phyloP scores from a whole-genome alignment of 2,797 vertebrate species.

The Sus cebifrons region DNA sequence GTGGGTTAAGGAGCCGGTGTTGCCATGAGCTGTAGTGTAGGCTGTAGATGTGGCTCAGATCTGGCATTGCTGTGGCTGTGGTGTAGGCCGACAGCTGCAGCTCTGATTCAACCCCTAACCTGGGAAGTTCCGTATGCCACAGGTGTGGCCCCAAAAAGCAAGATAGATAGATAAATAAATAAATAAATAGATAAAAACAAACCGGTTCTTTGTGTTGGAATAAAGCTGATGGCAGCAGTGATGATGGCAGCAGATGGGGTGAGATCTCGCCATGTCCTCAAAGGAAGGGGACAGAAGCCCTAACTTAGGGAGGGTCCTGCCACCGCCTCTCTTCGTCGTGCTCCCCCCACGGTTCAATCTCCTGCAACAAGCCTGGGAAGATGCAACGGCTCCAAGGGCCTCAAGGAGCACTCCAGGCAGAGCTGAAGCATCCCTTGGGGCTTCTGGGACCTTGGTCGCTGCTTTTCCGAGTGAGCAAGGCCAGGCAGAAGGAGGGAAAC shows the following conservation, averaged over 20 bases:
- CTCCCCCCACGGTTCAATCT: neutral
- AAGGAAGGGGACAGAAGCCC: neutral
- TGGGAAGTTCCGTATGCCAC: too few species aligned
- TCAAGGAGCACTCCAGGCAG: too few species aligned
- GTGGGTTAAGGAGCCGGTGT: too few species aligned
- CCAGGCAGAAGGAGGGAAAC: neutral
- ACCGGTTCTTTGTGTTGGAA: neutral
- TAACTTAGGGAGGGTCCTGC: neutral
- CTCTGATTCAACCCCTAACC: too few species aligned
- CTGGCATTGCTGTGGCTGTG: too few species aligned
- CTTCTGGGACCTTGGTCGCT: neutral
- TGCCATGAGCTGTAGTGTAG: too few species aligned
- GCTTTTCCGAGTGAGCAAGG: neutral
- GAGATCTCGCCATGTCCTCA: neutral
- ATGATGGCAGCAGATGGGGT: neutral
- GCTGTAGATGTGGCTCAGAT: too few species aligned
- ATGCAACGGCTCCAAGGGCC: fast-evolving
- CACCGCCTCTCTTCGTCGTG: neutral
- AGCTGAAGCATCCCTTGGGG: fast-evolving
- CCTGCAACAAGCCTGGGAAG: neutral
- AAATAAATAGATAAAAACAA: neutral
- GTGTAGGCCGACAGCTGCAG: too few species aligned
- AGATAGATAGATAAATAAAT: too few species aligned
- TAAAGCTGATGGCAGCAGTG: neutral
- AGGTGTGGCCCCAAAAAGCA: too few species aligned